Evolutionary conservation across 2,113 vertebrate genomes (phyloP).

Genomic region (Mungos mungo): DNA sequence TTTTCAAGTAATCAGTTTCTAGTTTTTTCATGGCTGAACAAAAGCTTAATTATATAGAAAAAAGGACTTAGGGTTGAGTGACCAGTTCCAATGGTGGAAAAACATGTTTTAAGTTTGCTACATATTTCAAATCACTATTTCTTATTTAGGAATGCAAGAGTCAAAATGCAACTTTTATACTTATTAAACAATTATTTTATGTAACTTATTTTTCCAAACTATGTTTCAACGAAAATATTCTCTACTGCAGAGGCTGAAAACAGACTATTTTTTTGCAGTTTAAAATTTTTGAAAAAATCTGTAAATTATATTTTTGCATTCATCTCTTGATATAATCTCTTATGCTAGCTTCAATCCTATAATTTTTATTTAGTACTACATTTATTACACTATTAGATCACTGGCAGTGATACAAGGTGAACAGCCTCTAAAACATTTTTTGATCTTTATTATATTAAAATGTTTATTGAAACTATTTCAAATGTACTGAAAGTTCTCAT

Average conservation of each 20-base stretch:
- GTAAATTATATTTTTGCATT: neutral
- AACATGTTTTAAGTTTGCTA: constrained; percentile 55
- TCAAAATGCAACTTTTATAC: neutral
- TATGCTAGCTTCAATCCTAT: constrained; percentile 7
- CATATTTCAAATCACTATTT: constrained; percentile 53
- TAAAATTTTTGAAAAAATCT: constrained; percentile 34
- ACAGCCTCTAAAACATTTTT: constrained; percentile 16
- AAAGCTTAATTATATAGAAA: constrained; percentile 86
- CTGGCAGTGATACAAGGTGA: constrained; percentile 32
- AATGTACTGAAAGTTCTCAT: constrained; percentile 20
- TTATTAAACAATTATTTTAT: constrained; percentile 17
- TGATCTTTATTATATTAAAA: constrained; percentile 44
- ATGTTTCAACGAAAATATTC: constrained; percentile 44
- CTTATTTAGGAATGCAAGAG: neutral
- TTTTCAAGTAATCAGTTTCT: constrained; percentile 87
- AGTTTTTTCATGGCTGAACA: constrained; percentile 84
- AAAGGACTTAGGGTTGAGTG: constrained; percentile 76
- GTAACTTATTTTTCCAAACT: neutral
- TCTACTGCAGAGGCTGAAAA: neutral
- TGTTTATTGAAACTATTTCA: constrained; percentile 31
- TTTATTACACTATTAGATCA: constrained; percentile 7
- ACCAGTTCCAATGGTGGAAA: constrained; percentile 58
- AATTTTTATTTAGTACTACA: constrained; percentile 13
- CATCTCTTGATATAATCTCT: neutral
- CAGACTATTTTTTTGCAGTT: neutral